Base-by-base conservation (phyloP, 2,888 invertebrate genomes). In the Aleiodes alternator region DNA sequence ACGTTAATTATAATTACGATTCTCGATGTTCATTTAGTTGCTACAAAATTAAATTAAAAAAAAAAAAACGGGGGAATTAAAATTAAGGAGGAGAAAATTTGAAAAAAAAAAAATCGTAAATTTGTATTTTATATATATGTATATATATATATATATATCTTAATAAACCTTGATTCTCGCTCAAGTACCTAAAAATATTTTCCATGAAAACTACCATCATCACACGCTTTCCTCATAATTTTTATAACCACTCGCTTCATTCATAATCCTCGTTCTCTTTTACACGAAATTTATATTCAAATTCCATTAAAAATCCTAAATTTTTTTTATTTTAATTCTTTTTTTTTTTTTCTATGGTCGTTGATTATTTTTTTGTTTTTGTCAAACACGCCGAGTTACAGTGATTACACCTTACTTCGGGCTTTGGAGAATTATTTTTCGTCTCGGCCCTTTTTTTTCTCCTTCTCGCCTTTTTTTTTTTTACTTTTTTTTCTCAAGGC, bases 171-270 rank as follows among this genome's bases (percentile, higher is more conserved):
- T 56, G 64, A 64, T 73, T 53, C 76, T 56, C 56, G 50, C 69
- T 72, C 57, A 69, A 59, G 57, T 61, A 16, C 74, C 69, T 61
- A 74, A 74, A 74, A 74, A 74, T 74, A 74, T 74, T 43, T 72
- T 69, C 69, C 53, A 74, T 53, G 51, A 74, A 66, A 55, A 64
- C 72, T 74, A 74, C 43, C 64, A 48, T 64, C 38, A 64, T 64
- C 64, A 64, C 64, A 14, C 55, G 29, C 43, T 31, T 43, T 68
- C 29, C 50, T 76, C 56, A 64, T 73, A 56, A 23, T 70, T 66
- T 34, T 43, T 11, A 43, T 43, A 43, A 64, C 70, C 73, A 76
- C 68, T 66, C 66, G 43, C 43, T 43, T 64, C 68, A 66, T 43
- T 71, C 68, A 76, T 73, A 55, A 64, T 76, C 57, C 50, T 51